Evolutionary conservation across 2,113 vertebrate species (phyloP).

Genomic region (Pluvialis apricaria): DNA sequence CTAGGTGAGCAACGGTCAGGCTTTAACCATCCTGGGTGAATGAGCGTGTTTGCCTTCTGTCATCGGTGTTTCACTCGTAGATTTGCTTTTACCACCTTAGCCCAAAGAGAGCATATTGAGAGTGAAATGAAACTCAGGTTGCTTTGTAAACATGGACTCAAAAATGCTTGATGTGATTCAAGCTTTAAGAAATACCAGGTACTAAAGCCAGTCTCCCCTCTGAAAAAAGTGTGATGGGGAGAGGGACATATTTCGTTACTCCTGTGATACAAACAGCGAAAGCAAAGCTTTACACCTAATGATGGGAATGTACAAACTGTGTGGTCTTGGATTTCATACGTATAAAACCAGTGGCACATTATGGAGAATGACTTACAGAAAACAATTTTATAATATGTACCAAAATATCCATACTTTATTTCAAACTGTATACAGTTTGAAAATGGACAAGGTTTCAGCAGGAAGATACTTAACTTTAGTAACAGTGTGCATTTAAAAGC

Average conservation of each 20-base stretch:
- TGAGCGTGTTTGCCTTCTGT: accelerated
- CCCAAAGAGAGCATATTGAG: not conserved
- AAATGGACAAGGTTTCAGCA: not conserved
- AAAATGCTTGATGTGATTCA: not conserved
- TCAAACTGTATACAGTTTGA: not conserved
- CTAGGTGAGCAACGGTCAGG: not conserved
- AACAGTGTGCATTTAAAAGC: not conserved
- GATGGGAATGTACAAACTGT: not conserved
- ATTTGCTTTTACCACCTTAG: not conserved
- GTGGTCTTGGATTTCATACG: not conserved
- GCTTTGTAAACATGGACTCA: not conserved
- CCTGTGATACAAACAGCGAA: not conserved
- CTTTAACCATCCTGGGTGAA: not conserved
- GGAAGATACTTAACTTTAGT: accelerated
- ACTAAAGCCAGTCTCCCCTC: not conserved
- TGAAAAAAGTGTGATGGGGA: not conserved
- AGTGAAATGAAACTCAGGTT: not conserved
- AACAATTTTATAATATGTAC: accelerated
- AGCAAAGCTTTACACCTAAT: not conserved
- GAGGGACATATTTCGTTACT: not conserved
- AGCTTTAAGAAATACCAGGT: not conserved
- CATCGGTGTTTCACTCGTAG: accelerated
- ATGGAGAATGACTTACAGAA: not conserved
- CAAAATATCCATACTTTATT: not conserved
- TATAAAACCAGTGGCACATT: not conserved